A percentile compares a stretch with the other conserved stretches of the same genome.
These are phyloP conservation scores for Oasisia sp. DNA, from an alignment of 2,888 invertebrate genomes.

Conservation along the genomic window DNA sequence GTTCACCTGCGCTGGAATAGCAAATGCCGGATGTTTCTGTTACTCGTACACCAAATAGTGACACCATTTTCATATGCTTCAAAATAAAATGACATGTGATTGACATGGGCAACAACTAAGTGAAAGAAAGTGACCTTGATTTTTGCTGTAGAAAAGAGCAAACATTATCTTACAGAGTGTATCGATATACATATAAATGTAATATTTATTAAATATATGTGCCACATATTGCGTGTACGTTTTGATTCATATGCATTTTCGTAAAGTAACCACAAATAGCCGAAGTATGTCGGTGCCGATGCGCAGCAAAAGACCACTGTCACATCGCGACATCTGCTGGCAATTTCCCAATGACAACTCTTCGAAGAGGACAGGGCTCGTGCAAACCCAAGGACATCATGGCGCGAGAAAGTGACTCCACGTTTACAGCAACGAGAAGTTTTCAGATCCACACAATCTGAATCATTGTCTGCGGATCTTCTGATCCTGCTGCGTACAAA, in stretches of 20 bases:
- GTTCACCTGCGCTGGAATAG: neutral
- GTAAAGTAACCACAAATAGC: neutral
- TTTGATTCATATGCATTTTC: neutral
- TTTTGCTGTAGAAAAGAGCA: neutral
- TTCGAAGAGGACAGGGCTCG: neutral
- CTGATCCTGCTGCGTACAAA: neutral
- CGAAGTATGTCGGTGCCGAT: neutral
- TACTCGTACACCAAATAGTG: neutral
- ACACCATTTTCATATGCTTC: neutral
- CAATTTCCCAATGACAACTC: neutral
- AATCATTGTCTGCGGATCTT: neutral
- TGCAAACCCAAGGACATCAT: neutral
- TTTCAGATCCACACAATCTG: neutral
- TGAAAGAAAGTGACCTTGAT: neutral
- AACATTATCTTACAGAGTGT: neutral
- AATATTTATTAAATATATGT: neutral
- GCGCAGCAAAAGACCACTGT: neutral
- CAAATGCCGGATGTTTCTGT: neutral
- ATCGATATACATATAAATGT: slow-evolving; percentile 17
- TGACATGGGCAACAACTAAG: neutral
- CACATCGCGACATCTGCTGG: neutral
- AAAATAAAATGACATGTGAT: neutral
- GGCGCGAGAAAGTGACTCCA: neutral
- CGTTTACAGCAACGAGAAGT: neutral
- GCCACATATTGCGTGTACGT: neutral